These are phyloP conservation scores for Palythoa caribaeorum DNA, from an alignment of 92 coral and sea anemone species.

Conservation along the genomic window DNA sequence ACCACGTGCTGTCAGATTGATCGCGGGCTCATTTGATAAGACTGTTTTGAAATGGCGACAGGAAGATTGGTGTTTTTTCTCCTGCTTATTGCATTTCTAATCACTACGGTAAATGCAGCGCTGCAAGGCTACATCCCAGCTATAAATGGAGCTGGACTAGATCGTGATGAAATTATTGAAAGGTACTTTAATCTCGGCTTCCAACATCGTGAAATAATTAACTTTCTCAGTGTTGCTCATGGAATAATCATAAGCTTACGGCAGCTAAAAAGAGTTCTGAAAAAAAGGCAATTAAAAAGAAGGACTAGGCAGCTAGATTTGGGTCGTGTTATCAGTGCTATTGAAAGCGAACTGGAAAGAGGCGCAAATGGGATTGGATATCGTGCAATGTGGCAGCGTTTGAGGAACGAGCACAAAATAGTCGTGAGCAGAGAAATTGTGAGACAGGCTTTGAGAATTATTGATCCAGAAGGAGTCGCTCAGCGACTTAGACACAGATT, in stretches of 20 bases:
- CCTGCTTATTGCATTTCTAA: slow-evolving; percentile 24
- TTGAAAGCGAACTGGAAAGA: slow-evolving; percentile 8
- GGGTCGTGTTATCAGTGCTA: slow-evolving; percentile 9
- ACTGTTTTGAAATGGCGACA: slow-evolving; percentile 23
- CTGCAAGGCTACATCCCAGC: slow-evolving; percentile 11
- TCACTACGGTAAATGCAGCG: slow-evolving; percentile 21
- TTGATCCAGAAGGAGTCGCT: slow-evolving; percentile 10
- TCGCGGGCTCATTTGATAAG: neutral
- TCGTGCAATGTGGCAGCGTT: slow-evolving; percentile 11
- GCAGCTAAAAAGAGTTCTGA: slow-evolving; percentile 8
- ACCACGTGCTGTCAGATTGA: neutral
- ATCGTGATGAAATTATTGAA: slow-evolving; percentile 2
- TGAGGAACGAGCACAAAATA: slow-evolving; percentile 8
- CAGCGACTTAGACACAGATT: slow-evolving; percentile 9
- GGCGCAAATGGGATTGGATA: slow-evolving; percentile 10
- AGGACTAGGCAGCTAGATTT: slow-evolving; percentile 6
- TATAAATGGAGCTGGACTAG: slow-evolving; percentile 8
- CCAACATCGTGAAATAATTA: neutral
- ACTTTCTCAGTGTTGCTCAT: slow-evolving; percentile 8
- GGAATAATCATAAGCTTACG: slow-evolving; percentile 7
- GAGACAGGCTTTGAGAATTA: slow-evolving; percentile 5
- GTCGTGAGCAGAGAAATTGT: slow-evolving; percentile 9
- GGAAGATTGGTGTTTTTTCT: slow-evolving; percentile 20
- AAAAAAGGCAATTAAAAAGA: slow-evolving; percentile 3
- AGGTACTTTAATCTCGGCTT: slow-evolving; percentile 8